These are phyloP conservation scores for Pholis gunnellus DNA, from an alignment of 2,113 vertebrate genomes.

Conservation along the genomic window DNA sequence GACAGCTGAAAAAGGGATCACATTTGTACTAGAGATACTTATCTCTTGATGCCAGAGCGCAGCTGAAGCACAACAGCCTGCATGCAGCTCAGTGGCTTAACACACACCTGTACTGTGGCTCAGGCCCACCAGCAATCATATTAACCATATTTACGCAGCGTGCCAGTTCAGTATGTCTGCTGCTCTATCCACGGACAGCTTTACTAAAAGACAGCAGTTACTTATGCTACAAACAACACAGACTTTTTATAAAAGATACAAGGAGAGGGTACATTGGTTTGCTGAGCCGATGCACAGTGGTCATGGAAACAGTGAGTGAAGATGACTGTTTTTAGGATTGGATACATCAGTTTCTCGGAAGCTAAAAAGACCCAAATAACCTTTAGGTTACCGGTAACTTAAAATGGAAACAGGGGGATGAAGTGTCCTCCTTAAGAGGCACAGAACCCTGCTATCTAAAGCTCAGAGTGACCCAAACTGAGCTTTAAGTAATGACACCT, in stretches of 20 bases:
- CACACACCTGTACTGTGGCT: constrained; percentile 80
- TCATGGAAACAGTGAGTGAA: constrained; percentile 13
- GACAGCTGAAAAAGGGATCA: constrained; percentile 82
- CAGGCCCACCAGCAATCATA: constrained; percentile 76
- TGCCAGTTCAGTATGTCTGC: constrained; percentile 58
- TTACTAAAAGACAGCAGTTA: constrained; percentile 40
- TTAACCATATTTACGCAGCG: constrained; percentile 72
- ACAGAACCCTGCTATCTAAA: background rate
- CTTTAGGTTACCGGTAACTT: constrained; percentile 37
- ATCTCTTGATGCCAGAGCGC: constrained; percentile 77
- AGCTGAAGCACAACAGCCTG: constrained; percentile 78
- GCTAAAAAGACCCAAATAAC: constrained; percentile 26
- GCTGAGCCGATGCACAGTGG: constrained; percentile 6
- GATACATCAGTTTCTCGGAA: constrained; percentile 22
- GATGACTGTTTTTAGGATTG: constrained; percentile 19
- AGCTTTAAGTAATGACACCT: constrained; percentile 62
- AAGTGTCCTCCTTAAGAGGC: constrained; percentile 33
- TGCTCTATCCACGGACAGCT: constrained; percentile 38
- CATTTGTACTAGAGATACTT: constrained; percentile 81
- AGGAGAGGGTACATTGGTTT: background rate
- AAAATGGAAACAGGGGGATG: constrained; percentile 39
- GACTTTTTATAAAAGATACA: constrained; percentile 2
- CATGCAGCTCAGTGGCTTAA: constrained; percentile 78
- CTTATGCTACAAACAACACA: constrained; percentile 18
- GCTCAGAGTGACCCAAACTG: constrained; percentile 21